Base-by-base conservation (phyloP, 2,888 invertebrate species). In the Acleris cristana region DNA sequence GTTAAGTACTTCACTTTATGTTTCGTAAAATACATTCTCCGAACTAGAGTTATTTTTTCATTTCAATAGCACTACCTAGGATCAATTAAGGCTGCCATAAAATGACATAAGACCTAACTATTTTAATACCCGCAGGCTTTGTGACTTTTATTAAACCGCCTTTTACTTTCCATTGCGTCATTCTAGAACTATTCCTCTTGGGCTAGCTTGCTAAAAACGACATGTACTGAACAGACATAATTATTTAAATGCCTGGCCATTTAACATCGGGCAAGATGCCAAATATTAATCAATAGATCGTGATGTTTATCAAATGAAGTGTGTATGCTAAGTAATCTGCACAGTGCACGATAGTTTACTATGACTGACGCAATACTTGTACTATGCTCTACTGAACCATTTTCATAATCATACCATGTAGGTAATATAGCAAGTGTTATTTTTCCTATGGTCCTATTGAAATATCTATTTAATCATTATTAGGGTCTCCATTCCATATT, bases 91-190 rank as follows among this genome's bases (percentile, higher is more conserved):
- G 53, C 45, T 21, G 14, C 4, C 16, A 21, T 30, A 34, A 26
- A 40, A 19, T 52, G 40, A 44, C 52, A 57, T 21, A 64, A 26
- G 10, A 16, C 16, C 8, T 58, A 58, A 21, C 19, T 26, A 14
- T 16, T 26, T 1, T 30, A 51, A 53, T 52, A 45, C 51, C 57
- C 30, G 52, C 58, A 8, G 45, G 64, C 48, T 23, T 57, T 45
- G 34, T 23, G 44, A 21, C n/a, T 57, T 59, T 59, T 18, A 58
- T 23, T 54, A 19, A 8, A 19, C 14, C 49, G 23, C 65, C 65
- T 65, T 65, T 65, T 65, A 65, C 59, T 60, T 65, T 63, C 30
- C 21, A 45, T 44, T 40, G 23, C 40, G 59, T 54, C n/a, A 49
- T 40, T 16, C 49, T 52, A 53, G 49, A 60, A 59, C 59, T 48